phyloP scores from a whole-genome alignment of 1,140 invertebrate species.

The Acyrthosiphon pisum region DNA sequence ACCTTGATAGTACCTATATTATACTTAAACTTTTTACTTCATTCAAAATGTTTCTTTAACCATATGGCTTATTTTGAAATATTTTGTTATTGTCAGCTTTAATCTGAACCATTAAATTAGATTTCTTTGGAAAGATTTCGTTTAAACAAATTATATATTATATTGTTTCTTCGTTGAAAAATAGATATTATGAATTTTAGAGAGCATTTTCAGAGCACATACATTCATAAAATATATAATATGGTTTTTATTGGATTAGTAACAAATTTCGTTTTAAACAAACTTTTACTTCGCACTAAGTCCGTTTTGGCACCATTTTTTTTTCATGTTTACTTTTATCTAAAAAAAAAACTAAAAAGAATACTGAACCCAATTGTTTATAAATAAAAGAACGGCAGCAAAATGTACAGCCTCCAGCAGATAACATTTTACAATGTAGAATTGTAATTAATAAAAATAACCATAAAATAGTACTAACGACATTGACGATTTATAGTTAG shows the following conservation, averaged over 20 bases:
- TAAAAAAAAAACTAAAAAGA: background rate
- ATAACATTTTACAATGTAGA: background rate
- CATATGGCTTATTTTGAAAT: background rate
- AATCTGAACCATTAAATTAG: background rate
- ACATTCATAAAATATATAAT: background rate
- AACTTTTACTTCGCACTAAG: background rate
- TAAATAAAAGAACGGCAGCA: background rate
- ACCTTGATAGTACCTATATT: background rate
- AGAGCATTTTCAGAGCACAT: background rate
- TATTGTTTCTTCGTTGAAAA: background rate
- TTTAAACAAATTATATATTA: background rate
- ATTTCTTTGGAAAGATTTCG: too few species aligned
- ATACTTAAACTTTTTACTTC: background rate
- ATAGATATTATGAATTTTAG: background rate
- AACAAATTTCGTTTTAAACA: constrained; percentile 10
- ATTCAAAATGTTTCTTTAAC: background rate
- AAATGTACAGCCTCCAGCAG: background rate
- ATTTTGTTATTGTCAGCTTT: background rate
- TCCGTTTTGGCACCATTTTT: background rate
- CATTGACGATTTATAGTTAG: constrained; percentile 16
- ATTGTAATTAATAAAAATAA: constrained; percentile 16
- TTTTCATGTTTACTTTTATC: background rate
- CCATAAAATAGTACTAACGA: background rate
- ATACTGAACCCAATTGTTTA: background rate
- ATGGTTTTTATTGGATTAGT: background rate